phyloP scores from a whole-genome alignment of 2,888 invertebrate species.

The Aphodius sticticus region DNA sequence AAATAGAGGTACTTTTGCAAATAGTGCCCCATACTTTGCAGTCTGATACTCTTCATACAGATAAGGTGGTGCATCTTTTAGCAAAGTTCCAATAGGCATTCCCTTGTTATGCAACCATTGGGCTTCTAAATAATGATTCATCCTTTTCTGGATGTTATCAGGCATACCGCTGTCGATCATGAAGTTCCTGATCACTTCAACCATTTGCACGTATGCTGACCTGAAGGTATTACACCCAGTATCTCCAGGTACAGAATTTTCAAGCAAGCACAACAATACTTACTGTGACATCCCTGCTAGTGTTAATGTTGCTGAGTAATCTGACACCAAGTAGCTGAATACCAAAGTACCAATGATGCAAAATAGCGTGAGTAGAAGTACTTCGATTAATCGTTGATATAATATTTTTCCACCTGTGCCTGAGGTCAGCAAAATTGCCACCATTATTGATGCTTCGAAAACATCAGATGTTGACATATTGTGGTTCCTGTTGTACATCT shows the following conservation, averaged over 20 bases:
- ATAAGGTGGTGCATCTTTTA: slow-evolving; percentile 40
- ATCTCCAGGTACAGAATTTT: background rate
- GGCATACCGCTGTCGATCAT: slow-evolving; percentile 43
- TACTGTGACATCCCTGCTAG: slow-evolving; percentile 40
- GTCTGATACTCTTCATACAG: slow-evolving; percentile 40
- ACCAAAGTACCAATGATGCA: slow-evolving; percentile 42
- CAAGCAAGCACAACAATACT: slow-evolving; percentile 21
- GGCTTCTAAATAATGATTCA: slow-evolving; percentile 43
- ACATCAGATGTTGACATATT: slow-evolving; percentile 15
- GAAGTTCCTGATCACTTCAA: slow-evolving; percentile 42
- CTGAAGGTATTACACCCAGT: slow-evolving; percentile 32
- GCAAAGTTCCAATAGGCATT: slow-evolving; percentile 38
- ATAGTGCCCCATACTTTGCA: slow-evolving; percentile 36
- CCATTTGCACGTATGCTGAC: slow-evolving; percentile 41
- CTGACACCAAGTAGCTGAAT: slow-evolving; percentile 46
- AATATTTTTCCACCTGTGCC: slow-evolving; percentile 43
- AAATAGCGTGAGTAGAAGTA: slow-evolving; percentile 35
- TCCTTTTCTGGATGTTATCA: slow-evolving; percentile 38
- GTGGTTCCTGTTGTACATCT: slow-evolving; percentile 25
- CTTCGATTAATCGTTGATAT: slow-evolving; percentile 38
- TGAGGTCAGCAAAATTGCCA: slow-evolving; percentile 42
- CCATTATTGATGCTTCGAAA: slow-evolving; percentile 40
- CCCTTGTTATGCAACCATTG: slow-evolving; percentile 46
- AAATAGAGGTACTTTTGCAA: slow-evolving; percentile 43
- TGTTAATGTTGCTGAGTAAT: slow-evolving; percentile 47